These are phyloP conservation scores for Florisuga fusca DNA, from an alignment of 2,797 vertebrate species.

Conservation along the genomic window DNA sequence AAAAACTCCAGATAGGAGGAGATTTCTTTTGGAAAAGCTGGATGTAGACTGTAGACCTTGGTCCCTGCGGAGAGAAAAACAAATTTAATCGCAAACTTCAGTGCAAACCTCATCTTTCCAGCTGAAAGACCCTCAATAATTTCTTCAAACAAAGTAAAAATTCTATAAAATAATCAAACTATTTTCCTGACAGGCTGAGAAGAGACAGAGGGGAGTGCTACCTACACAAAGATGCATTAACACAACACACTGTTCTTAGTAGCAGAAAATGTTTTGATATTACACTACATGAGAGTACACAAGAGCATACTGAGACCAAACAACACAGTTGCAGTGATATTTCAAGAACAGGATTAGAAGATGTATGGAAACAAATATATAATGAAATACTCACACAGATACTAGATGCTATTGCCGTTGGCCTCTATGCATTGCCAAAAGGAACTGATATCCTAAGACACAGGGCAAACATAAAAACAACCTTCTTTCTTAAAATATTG, in stretches of 20 bases:
- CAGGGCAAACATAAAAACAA: neutral
- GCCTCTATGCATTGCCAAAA: neutral
- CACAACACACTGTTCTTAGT: neutral
- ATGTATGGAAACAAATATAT: neutral
- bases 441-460: neutral
- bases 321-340: neutral
- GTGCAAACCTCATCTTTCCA: neutral
- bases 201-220: neutral
- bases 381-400: neutral
- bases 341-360: slow-evolving; percentile 7
- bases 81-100: slow-evolving; percentile 39
- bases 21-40: neutral
- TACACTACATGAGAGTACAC: neutral
- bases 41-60: neutral
- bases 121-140: slow-evolving; percentile 26
- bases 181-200: neutral
- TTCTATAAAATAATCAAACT: slow-evolving; percentile 32
- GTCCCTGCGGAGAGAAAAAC: slow-evolving; percentile 45
- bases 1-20: neutral
- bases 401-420: neutral
- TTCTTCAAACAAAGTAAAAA: slow-evolving; percentile 26
- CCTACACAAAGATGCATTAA: neutral
- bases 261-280: slow-evolving; percentile 37
- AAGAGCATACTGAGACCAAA: slow-evolving; percentile 43
- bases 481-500: neutral